Conservation (phyloP, 2,797 vertebrate genomes). For the Neosalanx taihuensis region DNA sequence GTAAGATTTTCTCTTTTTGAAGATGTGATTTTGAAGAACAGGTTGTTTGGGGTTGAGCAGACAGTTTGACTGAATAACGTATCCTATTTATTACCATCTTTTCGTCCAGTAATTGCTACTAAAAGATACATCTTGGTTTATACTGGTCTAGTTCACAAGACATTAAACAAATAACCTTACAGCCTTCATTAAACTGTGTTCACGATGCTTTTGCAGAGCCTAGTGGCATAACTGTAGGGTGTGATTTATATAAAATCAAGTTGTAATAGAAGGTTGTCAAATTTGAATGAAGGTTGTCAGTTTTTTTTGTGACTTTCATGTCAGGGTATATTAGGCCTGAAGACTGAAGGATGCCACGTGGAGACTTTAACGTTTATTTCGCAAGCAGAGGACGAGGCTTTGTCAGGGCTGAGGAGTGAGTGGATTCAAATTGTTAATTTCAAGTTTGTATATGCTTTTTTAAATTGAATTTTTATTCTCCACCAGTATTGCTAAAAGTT, state of each 20-base stretch:
- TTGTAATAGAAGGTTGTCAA: no score
- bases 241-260: no score
- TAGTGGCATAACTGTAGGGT: no score
- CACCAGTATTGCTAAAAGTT: no score
- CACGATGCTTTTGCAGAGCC: no score
- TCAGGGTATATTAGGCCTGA: slow-evolving; percentile 12
- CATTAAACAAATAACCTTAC: no score
- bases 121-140: neutral
- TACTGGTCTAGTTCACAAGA: no score
- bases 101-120: neutral
- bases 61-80: neutral
- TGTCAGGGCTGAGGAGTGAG: slow-evolving; percentile 76
- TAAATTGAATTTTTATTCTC: neutral
- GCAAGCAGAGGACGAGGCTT: slow-evolving; percentile 64
- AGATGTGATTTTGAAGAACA: neutral
- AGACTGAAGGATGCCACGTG: slow-evolving; percentile 67
- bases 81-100: neutral
- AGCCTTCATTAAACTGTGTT: no score
- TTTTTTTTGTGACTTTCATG: no score
- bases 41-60: neutral
- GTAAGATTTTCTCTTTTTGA: slow-evolving; percentile 54
- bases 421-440: slow-evolving; percentile 10
- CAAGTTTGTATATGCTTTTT: neutral
- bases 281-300: no score
- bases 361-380: slow-evolving; percentile 78